Conservation (phyloP, 2,797 vertebrate species). For the Malurus splendens region DNA sequence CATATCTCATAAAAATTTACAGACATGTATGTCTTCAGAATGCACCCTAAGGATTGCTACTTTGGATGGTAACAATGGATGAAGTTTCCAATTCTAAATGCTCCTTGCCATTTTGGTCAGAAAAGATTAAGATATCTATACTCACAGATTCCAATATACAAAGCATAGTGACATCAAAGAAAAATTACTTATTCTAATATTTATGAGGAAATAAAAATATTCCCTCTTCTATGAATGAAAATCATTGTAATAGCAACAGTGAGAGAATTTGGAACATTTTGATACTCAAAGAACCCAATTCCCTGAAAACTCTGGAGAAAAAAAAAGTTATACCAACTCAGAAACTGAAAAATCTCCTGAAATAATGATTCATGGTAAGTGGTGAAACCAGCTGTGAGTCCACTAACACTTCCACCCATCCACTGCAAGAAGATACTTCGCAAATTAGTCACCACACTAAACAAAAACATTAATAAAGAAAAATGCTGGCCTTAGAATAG, state of each 20-base stretch:
- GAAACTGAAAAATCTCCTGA: neutral
- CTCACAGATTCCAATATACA: neutral
- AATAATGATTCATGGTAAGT: neutral
- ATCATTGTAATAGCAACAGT: neutral
- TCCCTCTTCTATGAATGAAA: neutral
- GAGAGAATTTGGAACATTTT: neutral
- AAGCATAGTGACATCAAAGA: neutral
- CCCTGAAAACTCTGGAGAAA: neutral
- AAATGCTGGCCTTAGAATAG: neutral
- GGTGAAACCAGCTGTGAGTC: neutral
- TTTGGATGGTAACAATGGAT: neutral
- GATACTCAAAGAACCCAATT: neutral
- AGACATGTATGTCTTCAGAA: neutral
- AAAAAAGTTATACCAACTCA: neutral
- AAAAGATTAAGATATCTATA: neutral
- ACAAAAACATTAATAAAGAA: neutral
- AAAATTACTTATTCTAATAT: neutral
- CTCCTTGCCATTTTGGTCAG: neutral
- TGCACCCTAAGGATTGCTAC: neutral
- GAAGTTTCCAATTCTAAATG: neutral
- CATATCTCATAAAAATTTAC: neutral
- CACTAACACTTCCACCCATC: neutral
- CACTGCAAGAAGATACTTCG: neutral
- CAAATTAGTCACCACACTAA: neutral
- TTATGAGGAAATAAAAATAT: neutral